Evolutionary conservation across 2,888 invertebrate species (phyloP).

Genomic region (Lepetodrilus schrolli): DNA sequence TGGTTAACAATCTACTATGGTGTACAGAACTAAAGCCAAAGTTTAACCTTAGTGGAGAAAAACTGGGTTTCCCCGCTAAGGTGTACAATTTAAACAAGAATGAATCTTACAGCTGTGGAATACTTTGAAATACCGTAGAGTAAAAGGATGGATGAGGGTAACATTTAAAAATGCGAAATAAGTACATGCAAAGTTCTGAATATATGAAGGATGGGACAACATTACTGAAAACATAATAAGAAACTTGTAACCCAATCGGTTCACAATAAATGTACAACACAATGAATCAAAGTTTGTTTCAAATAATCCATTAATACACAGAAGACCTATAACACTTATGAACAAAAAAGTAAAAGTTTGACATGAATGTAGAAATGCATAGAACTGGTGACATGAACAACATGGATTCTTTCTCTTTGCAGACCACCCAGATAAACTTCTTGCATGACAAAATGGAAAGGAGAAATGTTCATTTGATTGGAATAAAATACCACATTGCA

Average conservation of each 20-base stretch:
- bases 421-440: background rate
- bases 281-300: too few species aligned
- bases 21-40: constrained; percentile 11
- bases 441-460: background rate
- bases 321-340: background rate
- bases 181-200: background rate
- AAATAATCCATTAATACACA: background rate
- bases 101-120: background rate
- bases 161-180: background rate
- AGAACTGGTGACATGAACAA: constrained; percentile 16
- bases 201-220: background rate
- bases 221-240: background rate
- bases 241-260: background rate
- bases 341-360: background rate
- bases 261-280: too few species aligned
- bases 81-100: background rate
- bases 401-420: too few species aligned
- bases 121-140: background rate
- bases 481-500: too few species aligned
- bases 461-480: background rate
- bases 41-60: background rate
- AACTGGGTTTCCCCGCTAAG: background rate
- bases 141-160: background rate
- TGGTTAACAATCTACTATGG: constrained; percentile 23
- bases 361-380: constrained; percentile 23